phyloP scores from a whole-genome alignment of 1,140 invertebrate genomes.

The Drosophila athabasca region DNA sequence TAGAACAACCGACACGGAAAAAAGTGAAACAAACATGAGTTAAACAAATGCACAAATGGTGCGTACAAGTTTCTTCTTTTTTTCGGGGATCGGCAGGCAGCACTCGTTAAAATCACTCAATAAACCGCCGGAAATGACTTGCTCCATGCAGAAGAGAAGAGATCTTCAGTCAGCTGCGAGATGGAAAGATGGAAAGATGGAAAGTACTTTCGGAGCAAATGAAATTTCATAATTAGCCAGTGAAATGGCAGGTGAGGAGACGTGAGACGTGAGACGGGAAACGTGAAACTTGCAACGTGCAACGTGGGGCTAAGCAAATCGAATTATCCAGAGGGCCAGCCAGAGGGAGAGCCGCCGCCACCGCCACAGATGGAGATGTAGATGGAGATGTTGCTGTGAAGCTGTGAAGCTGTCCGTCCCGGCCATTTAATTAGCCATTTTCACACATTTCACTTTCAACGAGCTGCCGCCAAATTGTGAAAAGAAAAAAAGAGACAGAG shows the following conservation, averaged over 20 bases:
- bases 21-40: conserved; percentile 34
- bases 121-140: conserved; percentile 65
- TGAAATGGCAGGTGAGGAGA: conserved; percentile 1
- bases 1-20: conserved; percentile 20
- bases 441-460: conserved; percentile 82
- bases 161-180: conserved; percentile 19
- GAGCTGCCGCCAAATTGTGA: conserved; percentile 78
- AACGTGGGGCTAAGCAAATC: conserved; percentile 38
- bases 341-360: background rate
- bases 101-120: conserved; percentile 61
- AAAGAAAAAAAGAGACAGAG: conserved; percentile 32
- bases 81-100: conserved; percentile 19
- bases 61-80: conserved; percentile 9
- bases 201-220: conserved; percentile 33
- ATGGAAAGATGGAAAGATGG: conserved; percentile 46
- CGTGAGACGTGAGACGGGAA: conserved; percentile 26
- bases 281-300: no score
- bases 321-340: conserved; percentile 36
- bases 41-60: conserved; percentile 26
- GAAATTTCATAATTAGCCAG: conserved; percentile 63
- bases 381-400: conserved; percentile 5
- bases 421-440: conserved; percentile 78
- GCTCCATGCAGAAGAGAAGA: conserved; percentile 3
- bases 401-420: conserved; percentile 40
- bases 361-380: background rate